phyloP scores from a whole-genome alignment of 2,113 vertebrate genomes.

The Chroicocephalus ridibundus region DNA sequence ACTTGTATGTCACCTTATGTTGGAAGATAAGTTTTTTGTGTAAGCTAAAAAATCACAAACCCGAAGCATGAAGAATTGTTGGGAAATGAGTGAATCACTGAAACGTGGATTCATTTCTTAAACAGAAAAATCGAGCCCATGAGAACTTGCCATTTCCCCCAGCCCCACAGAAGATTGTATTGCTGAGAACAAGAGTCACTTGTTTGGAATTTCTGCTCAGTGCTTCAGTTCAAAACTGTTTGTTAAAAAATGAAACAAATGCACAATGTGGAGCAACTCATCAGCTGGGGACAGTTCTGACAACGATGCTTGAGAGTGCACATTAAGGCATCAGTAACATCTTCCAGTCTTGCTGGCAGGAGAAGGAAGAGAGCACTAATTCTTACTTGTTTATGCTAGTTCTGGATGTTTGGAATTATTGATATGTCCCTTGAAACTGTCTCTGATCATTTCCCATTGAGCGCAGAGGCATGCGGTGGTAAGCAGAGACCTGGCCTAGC shows the following conservation, averaged over 20 bases:
- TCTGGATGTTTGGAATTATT: constrained; percentile 35
- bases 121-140: not conserved
- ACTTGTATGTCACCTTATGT: not conserved
- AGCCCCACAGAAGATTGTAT: not conserved
- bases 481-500: constrained; percentile 35
- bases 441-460: constrained; percentile 41
- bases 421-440: constrained; percentile 42
- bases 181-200: not conserved
- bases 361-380: not conserved
- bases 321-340: constrained; percentile 14
- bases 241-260: not conserved
- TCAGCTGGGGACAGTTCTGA: constrained; percentile 6
- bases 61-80: not conserved
- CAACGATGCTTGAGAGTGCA: not conserved
- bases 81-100: not conserved
- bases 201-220: not conserved
- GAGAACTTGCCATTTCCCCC: not conserved
- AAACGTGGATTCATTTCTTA: not conserved
- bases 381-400: constrained; percentile 38
- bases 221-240: not conserved
- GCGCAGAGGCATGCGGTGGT: not conserved
- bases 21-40: not conserved
- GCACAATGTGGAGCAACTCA: not conserved
- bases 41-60: not conserved
- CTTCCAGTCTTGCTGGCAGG: not conserved